Conservation (phyloP, 92 coral and sea anemone genomes). For the Zoanthus sansibaricus region DNA sequence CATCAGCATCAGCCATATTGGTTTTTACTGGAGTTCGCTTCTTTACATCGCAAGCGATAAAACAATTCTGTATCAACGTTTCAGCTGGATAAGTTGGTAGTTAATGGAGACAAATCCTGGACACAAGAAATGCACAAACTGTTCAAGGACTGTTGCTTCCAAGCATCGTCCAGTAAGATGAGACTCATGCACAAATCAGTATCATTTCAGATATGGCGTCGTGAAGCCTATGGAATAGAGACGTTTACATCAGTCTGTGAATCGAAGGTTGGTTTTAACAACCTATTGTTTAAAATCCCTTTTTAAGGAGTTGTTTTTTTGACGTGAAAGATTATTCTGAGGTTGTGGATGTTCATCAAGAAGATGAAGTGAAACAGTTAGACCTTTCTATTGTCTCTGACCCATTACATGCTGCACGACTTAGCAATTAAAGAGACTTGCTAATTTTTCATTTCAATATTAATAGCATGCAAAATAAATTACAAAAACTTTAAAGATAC, state of each 20-base stretch:
- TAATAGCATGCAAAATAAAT: too few relatives aligned
- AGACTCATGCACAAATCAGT: constrained; percentile 5
- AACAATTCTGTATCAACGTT: background rate
- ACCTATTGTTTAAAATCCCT: background rate
- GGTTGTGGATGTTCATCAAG: too few relatives aligned
- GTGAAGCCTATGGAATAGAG: constrained; percentile 41
- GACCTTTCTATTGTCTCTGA: too few relatives aligned
- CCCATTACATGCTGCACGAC: too few relatives aligned
- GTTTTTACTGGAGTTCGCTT: too few relatives aligned
- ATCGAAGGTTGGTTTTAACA: background rate
- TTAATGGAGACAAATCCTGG: background rate
- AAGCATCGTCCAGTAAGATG: background rate
- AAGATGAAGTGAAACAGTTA: too few relatives aligned
- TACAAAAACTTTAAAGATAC: too few relatives aligned
- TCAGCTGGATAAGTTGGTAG: background rate
- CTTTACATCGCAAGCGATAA: background rate
- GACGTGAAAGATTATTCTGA: background rate
- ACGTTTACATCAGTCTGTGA: background rate
- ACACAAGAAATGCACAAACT: background rate
- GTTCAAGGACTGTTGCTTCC: background rate
- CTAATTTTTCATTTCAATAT: too few relatives aligned
- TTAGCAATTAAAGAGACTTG: too few relatives aligned
- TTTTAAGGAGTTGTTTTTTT: background rate
- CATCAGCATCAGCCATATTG: too few relatives aligned
- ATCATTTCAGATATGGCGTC: constrained; percentile 19